These are phyloP conservation scores for Macquaria ambigua DNA, from an alignment of 2,113 vertebrate species.

Conservation along the genomic window DNA sequence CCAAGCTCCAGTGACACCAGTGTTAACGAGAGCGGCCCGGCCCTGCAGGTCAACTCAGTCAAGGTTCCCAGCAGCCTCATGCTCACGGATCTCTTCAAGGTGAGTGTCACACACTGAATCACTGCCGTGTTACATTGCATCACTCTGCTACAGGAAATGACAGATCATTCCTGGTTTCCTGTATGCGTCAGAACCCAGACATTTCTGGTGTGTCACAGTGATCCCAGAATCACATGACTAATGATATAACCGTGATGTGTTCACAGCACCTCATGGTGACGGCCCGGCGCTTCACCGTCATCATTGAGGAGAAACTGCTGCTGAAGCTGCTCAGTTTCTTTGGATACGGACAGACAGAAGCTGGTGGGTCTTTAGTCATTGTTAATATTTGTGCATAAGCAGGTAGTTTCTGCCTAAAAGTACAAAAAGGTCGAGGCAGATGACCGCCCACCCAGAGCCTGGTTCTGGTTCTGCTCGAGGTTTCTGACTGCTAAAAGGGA, in stretches of 20 bases:
- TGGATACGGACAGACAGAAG: slow-evolving; percentile 90
- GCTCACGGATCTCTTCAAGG: slow-evolving; percentile 97
- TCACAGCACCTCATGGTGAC: slow-evolving; percentile 95
- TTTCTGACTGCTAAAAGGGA: no score
- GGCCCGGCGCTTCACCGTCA: slow-evolving; percentile 92
- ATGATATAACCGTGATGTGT: slow-evolving; percentile 27
- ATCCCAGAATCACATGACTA: not conserved
- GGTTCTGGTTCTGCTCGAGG: no score
- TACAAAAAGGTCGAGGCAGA: no score
- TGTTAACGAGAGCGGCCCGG: slow-evolving; percentile 86
- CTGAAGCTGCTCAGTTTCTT: slow-evolving; percentile 96
- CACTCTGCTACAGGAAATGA: not conserved
- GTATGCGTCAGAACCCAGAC: not conserved
- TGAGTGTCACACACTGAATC: slow-evolving; percentile 63
- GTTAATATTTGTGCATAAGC: not conserved
- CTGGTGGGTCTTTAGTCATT: slow-evolving; percentile 82
- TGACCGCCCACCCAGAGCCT: no score
- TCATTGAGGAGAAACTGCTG: slow-evolving; percentile 96
- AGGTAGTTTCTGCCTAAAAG: not conserved
- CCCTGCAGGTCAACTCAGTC: slow-evolving; percentile 93
- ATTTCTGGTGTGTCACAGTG: not conserved
- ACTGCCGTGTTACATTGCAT: not conserved
- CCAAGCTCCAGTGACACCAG: slow-evolving; percentile 86
- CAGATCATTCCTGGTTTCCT: not conserved
- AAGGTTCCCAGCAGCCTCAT: slow-evolving; percentile 94